A percentile compares a stretch with the other conserved stretches of the same genome.
Evolutionary conservation across 2,113 vertebrate genomes (phyloP).

Genomic region (Ptilonorhynchus violaceus): DNA sequence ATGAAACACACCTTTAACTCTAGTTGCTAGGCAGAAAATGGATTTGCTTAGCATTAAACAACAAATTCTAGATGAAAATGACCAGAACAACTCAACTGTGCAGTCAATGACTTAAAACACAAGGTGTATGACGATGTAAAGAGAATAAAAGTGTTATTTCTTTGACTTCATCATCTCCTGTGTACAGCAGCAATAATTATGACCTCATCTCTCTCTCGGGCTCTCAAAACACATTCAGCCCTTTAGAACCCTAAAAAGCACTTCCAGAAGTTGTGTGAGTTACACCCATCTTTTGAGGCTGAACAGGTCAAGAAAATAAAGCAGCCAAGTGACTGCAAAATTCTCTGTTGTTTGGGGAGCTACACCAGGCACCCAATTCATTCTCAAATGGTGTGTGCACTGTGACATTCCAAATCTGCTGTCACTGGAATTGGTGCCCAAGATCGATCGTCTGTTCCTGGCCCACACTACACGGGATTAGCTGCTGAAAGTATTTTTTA

Average conservation of each 20-base stretch:
- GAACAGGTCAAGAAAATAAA: not conserved
- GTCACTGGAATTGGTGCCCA: not conserved
- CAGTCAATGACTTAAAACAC: too few species aligned
- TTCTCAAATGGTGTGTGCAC: not conserved
- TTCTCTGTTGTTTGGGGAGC: not conserved
- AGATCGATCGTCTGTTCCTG: not conserved
- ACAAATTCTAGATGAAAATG: not conserved
- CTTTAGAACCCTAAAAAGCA: not conserved
- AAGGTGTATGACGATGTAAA: fast-evolving
- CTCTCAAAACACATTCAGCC: not conserved
- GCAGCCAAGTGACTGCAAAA: not conserved
- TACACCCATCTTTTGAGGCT: not conserved
- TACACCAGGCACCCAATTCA: not conserved
- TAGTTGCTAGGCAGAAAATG: not conserved
- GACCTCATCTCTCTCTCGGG: not conserved
- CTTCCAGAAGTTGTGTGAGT: not conserved
- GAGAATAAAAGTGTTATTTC: not conserved
- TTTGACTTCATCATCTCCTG: not conserved
- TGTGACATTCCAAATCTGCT: not conserved
- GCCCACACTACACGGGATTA: not conserved
- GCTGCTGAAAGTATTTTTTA: not conserved
- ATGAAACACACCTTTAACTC: not conserved
- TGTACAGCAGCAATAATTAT: not conserved
- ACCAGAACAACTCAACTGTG: not conserved
- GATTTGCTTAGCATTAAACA: not conserved